phyloP scores from a whole-genome alignment of 2,888 invertebrate species.

The Liodrosophila aerea region DNA sequence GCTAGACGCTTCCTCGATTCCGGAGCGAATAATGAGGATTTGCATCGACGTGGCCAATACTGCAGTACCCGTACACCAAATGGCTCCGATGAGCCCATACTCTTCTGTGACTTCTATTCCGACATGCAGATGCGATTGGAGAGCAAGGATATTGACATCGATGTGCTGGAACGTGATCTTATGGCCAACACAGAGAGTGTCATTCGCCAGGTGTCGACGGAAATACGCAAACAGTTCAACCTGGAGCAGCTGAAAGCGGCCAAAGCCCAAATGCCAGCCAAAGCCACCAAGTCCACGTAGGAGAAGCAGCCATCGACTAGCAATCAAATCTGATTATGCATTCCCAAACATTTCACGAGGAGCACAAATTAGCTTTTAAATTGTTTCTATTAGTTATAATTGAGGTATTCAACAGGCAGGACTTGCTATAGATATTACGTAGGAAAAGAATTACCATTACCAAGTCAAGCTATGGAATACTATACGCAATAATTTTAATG shows the following conservation, averaged over 20 bases:
- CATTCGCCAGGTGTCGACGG: conserved; percentile 76
- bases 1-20: conserved; percentile 76
- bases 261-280: conserved; percentile 65
- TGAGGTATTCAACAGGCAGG: no score
- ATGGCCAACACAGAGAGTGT: conserved; percentile 79
- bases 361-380: conserved; percentile 35
- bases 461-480: no score
- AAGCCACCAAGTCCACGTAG: conserved; percentile 49
- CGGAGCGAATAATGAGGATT: conserved; percentile 73
- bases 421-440: no score
- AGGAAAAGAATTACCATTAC: no score
- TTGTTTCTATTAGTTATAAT: neutral
- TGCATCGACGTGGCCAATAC: conserved; percentile 80
- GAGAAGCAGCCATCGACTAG: neutral
- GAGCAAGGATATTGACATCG: conserved; percentile 80
- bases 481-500: no score
- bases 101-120: conserved; percentile 82
- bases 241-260: conserved; percentile 72
- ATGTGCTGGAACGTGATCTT: conserved; percentile 80
- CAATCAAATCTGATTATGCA: conserved; percentile 22
- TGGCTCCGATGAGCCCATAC: conserved; percentile 79
- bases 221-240: conserved; percentile 77
- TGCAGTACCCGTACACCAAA: conserved; percentile 80
- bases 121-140: conserved; percentile 82
- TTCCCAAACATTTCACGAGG: conserved; percentile 42